Conservation (phyloP, 2,113 vertebrate species). For the Vimba vimba region DNA sequence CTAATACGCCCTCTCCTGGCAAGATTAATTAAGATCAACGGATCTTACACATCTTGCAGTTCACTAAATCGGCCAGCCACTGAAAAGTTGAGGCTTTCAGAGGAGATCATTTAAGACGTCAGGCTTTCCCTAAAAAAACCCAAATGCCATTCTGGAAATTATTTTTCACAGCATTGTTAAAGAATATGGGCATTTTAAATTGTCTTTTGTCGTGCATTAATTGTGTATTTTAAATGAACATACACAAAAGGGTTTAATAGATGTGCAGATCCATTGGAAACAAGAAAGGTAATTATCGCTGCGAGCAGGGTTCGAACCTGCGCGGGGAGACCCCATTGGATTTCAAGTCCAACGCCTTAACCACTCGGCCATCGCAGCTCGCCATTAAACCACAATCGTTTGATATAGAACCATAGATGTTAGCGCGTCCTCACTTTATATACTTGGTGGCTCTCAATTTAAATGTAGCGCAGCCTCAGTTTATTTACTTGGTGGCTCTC, state of each 20-base stretch:
- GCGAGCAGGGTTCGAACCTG: constrained; percentile 89
- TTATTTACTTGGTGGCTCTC: too few species aligned
- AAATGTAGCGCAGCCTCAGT: too few species aligned
- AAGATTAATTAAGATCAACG: not conserved
- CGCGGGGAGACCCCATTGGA: constrained; percentile 91
- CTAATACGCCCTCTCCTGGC: constrained; percentile 5
- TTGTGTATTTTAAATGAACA: not conserved
- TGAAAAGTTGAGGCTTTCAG: not conserved
- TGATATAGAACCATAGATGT: not conserved
- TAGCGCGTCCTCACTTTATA: accelerated
- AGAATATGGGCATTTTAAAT: not conserved
- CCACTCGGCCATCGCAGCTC: constrained; percentile 89
- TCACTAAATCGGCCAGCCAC: not conserved
- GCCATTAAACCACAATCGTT: accelerated
- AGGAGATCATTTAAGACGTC: not conserved
- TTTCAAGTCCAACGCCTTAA: constrained; percentile 95
- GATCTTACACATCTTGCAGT: not conserved
- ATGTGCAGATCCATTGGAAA: not conserved
- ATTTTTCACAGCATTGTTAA: not conserved
- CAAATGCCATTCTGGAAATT: not conserved
- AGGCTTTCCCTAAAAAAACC: not conserved
- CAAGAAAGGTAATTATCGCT: constrained; percentile 64
- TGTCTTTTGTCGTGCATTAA: not conserved
- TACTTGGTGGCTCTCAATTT: too few species aligned
- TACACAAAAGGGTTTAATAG: not conserved